Base-by-base conservation (phyloP, 2,888 invertebrate species). In the Cantharis flavilabris region DNA sequence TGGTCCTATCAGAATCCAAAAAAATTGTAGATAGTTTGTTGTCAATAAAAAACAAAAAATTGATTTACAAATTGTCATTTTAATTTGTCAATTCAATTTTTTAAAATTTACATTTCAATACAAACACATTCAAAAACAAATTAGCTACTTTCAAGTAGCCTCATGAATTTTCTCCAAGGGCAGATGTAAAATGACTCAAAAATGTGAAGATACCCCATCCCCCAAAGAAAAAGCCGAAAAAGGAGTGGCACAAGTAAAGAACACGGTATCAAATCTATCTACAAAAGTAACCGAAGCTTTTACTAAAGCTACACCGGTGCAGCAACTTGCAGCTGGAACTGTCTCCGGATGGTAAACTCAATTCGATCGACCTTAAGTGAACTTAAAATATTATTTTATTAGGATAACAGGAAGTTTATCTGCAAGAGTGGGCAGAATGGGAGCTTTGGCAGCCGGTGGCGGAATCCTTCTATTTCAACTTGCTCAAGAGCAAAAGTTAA, bases 361-460 rank as follows among this genome's bases (percentile, higher is more conserved):
- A 20, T 65, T 23, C 4, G 23, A 67, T 18, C 20, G 62, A 23
- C 23, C 2, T 18, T 65, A 13, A 13, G 65, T 18, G n/a, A 65
- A 65, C 14, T 70, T 26, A 13, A 69, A 69, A 9, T 69, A 33
- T 70, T n/a, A 23, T 11, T 20, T 28, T 73, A 69, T 13, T 13
- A 76, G 77, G 71, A 49, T 69, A 14, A 94, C 95, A 73, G 95
- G 95, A 72, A 94, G 93, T 86, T 88, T 95, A 79, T 93, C 94
- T 77, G 93, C 94, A 92, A 97, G 96, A 90, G 92, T 97, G 81
- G 97, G 97, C 11, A 96, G 95, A 90, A 89, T 94, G 74, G 96
- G 95, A 62, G 97, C 97, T 16, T 93, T 95, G 81, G 94, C 95
- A 10, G 90, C 97, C 78, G 97, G 97, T 76, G 95, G 96, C 73